phyloP scores from a whole-genome alignment of 1,140 invertebrate species.

The Ostrea denselamellosa region DNA sequence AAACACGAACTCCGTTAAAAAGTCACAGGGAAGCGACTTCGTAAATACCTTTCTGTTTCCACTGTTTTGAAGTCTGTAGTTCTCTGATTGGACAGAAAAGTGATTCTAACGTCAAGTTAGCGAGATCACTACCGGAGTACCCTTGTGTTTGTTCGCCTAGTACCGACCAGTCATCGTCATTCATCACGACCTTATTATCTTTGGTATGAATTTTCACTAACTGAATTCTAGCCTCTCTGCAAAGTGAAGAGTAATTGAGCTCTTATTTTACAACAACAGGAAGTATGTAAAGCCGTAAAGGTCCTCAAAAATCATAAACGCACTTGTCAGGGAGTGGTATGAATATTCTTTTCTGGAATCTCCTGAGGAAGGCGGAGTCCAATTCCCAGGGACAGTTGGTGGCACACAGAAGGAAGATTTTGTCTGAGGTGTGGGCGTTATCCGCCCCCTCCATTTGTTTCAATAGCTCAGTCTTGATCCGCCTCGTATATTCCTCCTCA shows the following conservation, averaged over 20 bases:
- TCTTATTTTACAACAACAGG: not conserved
- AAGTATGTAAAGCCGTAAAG: not conserved
- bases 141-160: constrained; percentile 80
- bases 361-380: constrained; percentile 82
- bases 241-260: not conserved
- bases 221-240: constrained; percentile 71
- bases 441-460: constrained; percentile 80
- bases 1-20: too few relatives aligned
- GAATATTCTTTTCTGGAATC: constrained; percentile 83
- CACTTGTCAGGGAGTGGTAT: constrained; percentile 81
- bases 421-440: constrained; percentile 65
- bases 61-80: constrained; percentile 74
- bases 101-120: constrained; percentile 79
- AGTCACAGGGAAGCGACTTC: not conserved
- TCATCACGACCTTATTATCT: constrained; percentile 64
- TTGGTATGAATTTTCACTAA: constrained; percentile 75
- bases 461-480: constrained; percentile 82
- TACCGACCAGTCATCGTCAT: constrained; percentile 75
- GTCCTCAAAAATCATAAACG: not conserved
- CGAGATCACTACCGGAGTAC: constrained; percentile 82
- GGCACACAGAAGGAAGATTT: constrained; percentile 81
- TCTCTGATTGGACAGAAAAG: constrained; percentile 81
- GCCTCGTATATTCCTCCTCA: constrained; percentile 81
- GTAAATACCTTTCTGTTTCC: constrained; percentile 69
- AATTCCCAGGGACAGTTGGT: constrained; percentile 86